phyloP scores from a whole-genome alignment of 2,888 invertebrate genomes.

The Theretra japonica region DNA sequence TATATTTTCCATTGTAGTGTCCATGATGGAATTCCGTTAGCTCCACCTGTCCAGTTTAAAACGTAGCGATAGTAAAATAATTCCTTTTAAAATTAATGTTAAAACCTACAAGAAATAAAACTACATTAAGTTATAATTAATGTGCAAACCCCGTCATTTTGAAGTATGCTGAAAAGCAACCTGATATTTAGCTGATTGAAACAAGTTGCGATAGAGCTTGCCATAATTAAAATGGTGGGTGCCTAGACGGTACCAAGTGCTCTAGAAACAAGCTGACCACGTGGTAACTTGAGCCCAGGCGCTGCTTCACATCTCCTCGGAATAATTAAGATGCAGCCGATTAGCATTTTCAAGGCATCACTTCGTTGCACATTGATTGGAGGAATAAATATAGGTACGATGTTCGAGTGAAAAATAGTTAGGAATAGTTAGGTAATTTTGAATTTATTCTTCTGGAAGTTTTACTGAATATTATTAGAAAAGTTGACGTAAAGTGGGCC shows the following conservation, averaged over 20 bases:
- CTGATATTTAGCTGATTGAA: conserved; percentile 1
- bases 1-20: too few relatives aligned
- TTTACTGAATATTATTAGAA: too few relatives aligned
- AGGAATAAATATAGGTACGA: background rate
- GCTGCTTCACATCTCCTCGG: conserved; percentile 2
- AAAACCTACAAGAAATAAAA: too few relatives aligned
- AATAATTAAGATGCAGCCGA: background rate
- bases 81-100: too few relatives aligned
- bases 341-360: background rate
- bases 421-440: background rate
- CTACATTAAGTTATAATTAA: background rate
- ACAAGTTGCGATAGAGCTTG: background rate
- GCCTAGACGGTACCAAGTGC: background rate
- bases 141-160: background rate
- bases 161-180: background rate
- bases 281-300: background rate
- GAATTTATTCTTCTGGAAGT: background rate
- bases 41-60: too few relatives aligned
- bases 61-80: too few relatives aligned
- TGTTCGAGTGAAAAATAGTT: background rate
- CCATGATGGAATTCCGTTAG: too few relatives aligned
- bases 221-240: background rate
- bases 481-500: too few relatives aligned
- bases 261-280: background rate
- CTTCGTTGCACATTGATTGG: background rate